Evolutionary conservation across 2,113 vertebrate genomes (phyloP).

Genomic region (Tiliqua scincoides): DNA sequence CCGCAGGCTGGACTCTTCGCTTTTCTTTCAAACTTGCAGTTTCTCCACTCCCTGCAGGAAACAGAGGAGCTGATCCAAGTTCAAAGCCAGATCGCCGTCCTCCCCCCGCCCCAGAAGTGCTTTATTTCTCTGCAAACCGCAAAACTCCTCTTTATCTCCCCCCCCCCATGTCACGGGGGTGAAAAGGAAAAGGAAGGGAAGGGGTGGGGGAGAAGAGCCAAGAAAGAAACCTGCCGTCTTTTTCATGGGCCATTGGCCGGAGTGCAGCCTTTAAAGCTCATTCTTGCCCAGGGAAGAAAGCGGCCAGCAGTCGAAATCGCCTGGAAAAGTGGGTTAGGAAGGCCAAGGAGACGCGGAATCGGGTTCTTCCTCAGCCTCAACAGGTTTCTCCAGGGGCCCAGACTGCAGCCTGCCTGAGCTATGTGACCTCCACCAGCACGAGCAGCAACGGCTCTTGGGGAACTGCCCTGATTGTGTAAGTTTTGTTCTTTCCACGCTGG

Average conservation of each 20-base stretch:
- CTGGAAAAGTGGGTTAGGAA: neutral
- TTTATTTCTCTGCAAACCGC: slow-evolving; percentile 87
- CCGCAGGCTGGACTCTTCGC: slow-evolving; percentile 75
- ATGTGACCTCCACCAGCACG: neutral
- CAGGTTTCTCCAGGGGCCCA: slow-evolving; percentile 73
- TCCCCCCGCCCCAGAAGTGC: slow-evolving; percentile 74
- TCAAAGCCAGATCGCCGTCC: slow-evolving; percentile 95
- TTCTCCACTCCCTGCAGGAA: slow-evolving; percentile 89
- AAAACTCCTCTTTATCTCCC: slow-evolving; percentile 66
- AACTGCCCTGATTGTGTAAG: slow-evolving; percentile 46
- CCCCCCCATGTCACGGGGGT: slow-evolving; percentile 64
- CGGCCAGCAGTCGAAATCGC: neutral
- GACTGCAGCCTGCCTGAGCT: neutral
- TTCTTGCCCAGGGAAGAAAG: slow-evolving; percentile 30
- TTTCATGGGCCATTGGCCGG: slow-evolving; percentile 68
- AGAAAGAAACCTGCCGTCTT: slow-evolving; percentile 56
- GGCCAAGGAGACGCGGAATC: slow-evolving; percentile 34
- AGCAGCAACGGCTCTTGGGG: slow-evolving; percentile 1
- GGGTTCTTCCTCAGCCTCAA: slow-evolving; percentile 84
- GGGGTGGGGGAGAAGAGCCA: slow-evolving; percentile 27
- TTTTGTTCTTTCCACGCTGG: slow-evolving; percentile 26
- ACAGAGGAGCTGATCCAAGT: slow-evolving; percentile 95
- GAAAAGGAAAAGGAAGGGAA: slow-evolving; percentile 57
- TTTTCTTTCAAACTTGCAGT: slow-evolving; percentile 85
- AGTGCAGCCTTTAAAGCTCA: slow-evolving; percentile 57